These are phyloP conservation scores for Nemopilema nomurai DNA, from an alignment of 30 jellyfish, hydroid and myxozoan species.

Conservation along the genomic window DNA sequence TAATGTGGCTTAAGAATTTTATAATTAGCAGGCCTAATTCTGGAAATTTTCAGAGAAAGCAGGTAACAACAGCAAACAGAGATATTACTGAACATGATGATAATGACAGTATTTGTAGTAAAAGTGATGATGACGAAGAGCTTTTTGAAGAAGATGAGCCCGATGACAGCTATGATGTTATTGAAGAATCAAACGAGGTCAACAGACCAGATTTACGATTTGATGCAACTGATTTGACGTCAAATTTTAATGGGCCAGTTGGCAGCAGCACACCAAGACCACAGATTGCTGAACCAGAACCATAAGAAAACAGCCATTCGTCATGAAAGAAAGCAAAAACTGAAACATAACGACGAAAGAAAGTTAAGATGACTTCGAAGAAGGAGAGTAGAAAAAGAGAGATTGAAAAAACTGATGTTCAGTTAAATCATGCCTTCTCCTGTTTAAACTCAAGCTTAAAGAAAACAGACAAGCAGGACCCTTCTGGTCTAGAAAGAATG, in stretches of 20 bases:
- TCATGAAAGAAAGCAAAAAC: neutral
- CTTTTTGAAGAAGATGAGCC: neutral
- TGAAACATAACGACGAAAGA: neutral
- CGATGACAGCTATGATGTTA: neutral
- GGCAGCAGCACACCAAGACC: neutral
- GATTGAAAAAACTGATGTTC: constrained; percentile 8
- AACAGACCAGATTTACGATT: neutral
- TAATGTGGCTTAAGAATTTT: constrained; percentile 37
- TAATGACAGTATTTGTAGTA: neutral
- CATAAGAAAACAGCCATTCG: neutral
- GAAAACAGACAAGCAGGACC: constrained; percentile 1
- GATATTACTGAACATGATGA: neutral
- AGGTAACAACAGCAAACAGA: neutral
- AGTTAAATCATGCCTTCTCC: constrained; percentile 11
- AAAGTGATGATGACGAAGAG: neutral
- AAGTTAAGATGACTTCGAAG: neutral
- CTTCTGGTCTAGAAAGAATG: too few species aligned
- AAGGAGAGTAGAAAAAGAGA: constrained; percentile 4
- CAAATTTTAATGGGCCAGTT: neutral
- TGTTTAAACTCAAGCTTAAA: constrained; percentile 7
- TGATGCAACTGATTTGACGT: neutral
- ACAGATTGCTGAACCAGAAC: neutral
- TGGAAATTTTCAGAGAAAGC: neutral
- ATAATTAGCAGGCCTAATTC: constrained; percentile 1
- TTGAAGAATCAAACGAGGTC: neutral